phyloP scores from a whole-genome alignment of 2,797 vertebrate species.

The Picus viridis region DNA sequence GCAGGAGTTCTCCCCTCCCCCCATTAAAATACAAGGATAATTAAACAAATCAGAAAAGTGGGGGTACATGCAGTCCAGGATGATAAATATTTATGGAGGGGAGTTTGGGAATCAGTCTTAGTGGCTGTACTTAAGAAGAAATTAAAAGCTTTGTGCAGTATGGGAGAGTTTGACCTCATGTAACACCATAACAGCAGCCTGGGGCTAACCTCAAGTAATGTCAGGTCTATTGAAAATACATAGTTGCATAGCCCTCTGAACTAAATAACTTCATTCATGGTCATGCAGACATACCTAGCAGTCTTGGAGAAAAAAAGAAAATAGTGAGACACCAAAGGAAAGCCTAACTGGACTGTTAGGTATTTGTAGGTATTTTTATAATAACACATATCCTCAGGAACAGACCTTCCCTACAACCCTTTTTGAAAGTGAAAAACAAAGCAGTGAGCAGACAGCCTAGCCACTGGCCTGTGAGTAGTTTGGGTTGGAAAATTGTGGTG shows the following conservation, averaged over 20 bases:
- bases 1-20: neutral
- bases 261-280: conserved; percentile 64
- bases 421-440: conserved; percentile 69
- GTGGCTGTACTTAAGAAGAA: conserved; percentile 23
- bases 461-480: conserved; percentile 61
- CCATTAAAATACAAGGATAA: neutral
- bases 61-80: neutral
- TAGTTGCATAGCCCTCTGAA: conserved; percentile 3
- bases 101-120: neutral
- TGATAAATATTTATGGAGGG: conserved; percentile 27
- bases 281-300: conserved; percentile 54
- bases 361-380: conserved; percentile 61
- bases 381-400: conserved; percentile 49
- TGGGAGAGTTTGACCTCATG: conserved; percentile 44
- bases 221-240: conserved; percentile 58
- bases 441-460: conserved; percentile 56
- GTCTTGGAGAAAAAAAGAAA: conserved; percentile 38
- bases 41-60: neutral
- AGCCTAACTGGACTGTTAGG: conserved; percentile 33
- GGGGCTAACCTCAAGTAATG: conserved; percentile 53
- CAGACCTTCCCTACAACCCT: conserved; percentile 20
- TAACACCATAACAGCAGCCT: conserved; percentile 48
- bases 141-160: conserved; percentile 44
- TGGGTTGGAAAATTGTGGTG: conserved; percentile 74
- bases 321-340: conserved; percentile 35